Evolutionary conservation across 2,113 vertebrate genomes (phyloP).

Genomic region (Heterocephalus glaber): DNA sequence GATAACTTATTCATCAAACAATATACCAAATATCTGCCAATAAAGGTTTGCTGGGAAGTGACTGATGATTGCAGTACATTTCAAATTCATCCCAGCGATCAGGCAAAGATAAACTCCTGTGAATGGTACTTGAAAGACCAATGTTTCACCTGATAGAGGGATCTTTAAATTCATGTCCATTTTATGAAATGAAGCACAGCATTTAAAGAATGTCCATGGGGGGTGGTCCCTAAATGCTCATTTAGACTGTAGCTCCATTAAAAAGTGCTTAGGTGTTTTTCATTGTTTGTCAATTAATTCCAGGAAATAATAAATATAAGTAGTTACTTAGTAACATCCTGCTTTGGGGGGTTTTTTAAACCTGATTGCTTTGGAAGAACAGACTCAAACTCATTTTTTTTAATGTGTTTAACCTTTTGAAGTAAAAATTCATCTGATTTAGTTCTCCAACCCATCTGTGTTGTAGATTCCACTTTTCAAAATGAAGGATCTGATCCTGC

Average conservation of each 20-base stretch:
- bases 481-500: slow-evolving; percentile 72
- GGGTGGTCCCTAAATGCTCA: neutral
- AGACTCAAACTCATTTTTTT: neutral
- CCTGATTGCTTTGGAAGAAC: neutral
- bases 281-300: neutral
- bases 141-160: neutral
- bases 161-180: slow-evolving; percentile 18
- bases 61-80: slow-evolving; percentile 28
- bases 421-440: slow-evolving; percentile 51
- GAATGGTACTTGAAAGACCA: neutral
- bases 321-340: neutral
- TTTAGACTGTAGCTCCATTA: neutral
- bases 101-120: slow-evolving; percentile 11
- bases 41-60: slow-evolving; percentile 30
- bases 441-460: slow-evolving; percentile 55
- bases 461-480: slow-evolving; percentile 74
- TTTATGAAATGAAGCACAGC: neutral
- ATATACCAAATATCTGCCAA: slow-evolving; percentile 19
- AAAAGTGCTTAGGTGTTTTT: neutral
- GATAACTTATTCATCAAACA: neutral
- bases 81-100: slow-evolving; percentile 16
- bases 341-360: neutral
- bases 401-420: slow-evolving; percentile 16
- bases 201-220: slow-evolving; percentile 14
- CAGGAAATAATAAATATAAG: neutral